A percentile compares a stretch with the other conserved stretches of the same genome.
Conservation (phyloP, 2,888 invertebrate genomes). For the Margaritifera margaritifera region DNA sequence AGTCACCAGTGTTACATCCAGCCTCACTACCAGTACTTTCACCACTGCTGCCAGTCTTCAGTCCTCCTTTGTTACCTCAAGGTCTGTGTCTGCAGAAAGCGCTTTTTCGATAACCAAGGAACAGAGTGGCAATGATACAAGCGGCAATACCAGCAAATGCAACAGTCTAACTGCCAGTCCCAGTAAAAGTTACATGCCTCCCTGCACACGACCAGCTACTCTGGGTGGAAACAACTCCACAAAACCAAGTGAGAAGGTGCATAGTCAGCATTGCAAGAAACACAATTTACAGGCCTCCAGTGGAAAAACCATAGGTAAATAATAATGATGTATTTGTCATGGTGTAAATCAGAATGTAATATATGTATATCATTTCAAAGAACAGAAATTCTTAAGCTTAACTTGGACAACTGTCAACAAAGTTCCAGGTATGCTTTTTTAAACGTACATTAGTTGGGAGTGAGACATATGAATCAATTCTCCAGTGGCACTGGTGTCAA, state of each 20-base stretch:
- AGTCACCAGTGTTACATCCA: conserved; percentile 28
- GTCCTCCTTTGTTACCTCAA: conserved; percentile 16
- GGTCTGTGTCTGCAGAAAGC: conserved; percentile 28
- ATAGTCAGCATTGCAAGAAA: conserved; percentile 57
- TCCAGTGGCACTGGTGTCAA: too few relatives aligned
- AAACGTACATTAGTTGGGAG: too few relatives aligned
- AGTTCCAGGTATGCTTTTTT: too few relatives aligned
- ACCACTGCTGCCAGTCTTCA: conserved; percentile 42
- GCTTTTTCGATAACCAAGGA: conserved; percentile 2
- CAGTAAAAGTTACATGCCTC: conserved; percentile 37
- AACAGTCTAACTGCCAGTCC: conserved; percentile 7
- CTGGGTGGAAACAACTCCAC: conserved; percentile 55
- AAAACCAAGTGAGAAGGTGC: conserved; percentile 40
- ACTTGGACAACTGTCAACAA: too few relatives aligned
- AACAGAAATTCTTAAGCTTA: too few relatives aligned
- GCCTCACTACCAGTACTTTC: conserved; percentile 54
- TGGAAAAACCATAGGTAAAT: too few relatives aligned
- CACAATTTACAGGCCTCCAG: conserved; percentile 31
- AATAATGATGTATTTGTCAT: too few relatives aligned
- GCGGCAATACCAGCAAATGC: conserved; percentile 2
- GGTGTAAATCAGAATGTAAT: too few relatives aligned
- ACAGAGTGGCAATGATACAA: conserved; percentile 6
- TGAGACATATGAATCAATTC: too few relatives aligned
- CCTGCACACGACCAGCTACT: conserved; percentile 60
- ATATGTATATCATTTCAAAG: too few relatives aligned